Evolutionary conservation across 2,113 vertebrate genomes (phyloP), one percentile per base, ranked within the genome.

Genomic region (Coregonus clupeaformis): DNA sequence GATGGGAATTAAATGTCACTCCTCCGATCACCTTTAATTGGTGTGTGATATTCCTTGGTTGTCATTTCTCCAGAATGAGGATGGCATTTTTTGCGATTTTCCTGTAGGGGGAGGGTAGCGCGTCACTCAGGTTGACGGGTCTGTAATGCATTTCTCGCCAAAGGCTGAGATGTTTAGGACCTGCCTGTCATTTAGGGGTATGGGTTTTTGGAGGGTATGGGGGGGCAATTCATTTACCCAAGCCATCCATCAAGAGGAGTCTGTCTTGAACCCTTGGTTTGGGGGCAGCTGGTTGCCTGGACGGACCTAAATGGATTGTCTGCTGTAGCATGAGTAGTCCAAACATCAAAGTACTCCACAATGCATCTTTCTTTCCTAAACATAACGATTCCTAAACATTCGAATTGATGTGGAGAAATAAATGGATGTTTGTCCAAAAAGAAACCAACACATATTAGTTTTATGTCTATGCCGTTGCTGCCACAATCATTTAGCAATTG

Each of bases 1-100:
- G 78, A 87, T 83, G 85, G 84, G 85, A 90, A 92, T 91, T 85
- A 89, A 84, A 86, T 89, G 89, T 82, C 90, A 89, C 80, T 89
- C 77, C 82, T 85, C 72, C 75, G 78, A 77, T 75, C 80, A 77
- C 72, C 82, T 89, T 84, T 92, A 91, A 91, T 88, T 90, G 90
- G 79, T 82, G 59, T 89, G 88, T 92, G 88, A 91, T 92, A 92
- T 92, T 91, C 87, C 79, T 85, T 22, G 79, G 78, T 84, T 89
- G 88, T 91, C 91, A 90, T 91, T 89, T 84, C 82, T 47, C 69
- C 77, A 80, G 82, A 88, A 89, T 82, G 85, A 82, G 83, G 86
- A 80, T 86, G 85, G 83, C 83, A 84, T 90, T 87, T 90, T 87
- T 82, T 86, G 76, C 9, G 63, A n/a, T 67, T 79, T 77, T 78